Conservation (phyloP, 1,140 invertebrate genomes). For the Antheraea mylitta region DNA sequence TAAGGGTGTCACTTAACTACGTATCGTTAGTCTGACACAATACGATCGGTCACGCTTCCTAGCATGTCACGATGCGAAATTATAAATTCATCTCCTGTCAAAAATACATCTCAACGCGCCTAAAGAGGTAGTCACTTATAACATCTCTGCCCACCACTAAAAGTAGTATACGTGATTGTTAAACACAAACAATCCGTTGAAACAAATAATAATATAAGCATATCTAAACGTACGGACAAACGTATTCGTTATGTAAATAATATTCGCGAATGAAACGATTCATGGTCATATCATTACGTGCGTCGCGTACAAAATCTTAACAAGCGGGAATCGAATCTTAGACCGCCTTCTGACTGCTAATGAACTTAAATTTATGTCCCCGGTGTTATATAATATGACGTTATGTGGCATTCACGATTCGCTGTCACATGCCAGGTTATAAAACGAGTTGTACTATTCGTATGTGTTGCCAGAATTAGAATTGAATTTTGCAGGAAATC, state of each 20-base stretch:
- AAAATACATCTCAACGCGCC: too few relatives aligned
- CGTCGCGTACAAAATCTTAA: not conserved
- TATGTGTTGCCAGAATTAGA: too few relatives aligned
- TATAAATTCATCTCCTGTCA: too few relatives aligned
- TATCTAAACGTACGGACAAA: not conserved
- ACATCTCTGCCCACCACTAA: too few relatives aligned
- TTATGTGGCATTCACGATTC: conserved; percentile 16
- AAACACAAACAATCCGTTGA: not conserved
- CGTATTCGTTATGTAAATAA: not conserved
- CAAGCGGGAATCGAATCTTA: conserved; percentile 1
- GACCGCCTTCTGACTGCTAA: conserved; percentile 38
- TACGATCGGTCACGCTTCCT: too few relatives aligned
- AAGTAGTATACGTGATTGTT: not conserved
- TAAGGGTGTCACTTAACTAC: too few relatives aligned
- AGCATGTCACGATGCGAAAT: too few relatives aligned
- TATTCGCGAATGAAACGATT: conserved; percentile 2
- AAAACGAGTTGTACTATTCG: too few relatives aligned
- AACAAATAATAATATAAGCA: conserved; percentile 2
- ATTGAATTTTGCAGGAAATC: too few relatives aligned
- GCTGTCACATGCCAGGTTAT: not conserved
- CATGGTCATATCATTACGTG: conserved; percentile 1
- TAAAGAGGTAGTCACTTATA: too few relatives aligned
- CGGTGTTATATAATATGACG: conserved; percentile 42
- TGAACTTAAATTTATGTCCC: conserved; percentile 38
- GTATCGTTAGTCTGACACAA: too few relatives aligned